These are phyloP conservation scores for Otus scops DNA, from an alignment of 2,797 vertebrate genomes.

Conservation along the genomic window DNA sequence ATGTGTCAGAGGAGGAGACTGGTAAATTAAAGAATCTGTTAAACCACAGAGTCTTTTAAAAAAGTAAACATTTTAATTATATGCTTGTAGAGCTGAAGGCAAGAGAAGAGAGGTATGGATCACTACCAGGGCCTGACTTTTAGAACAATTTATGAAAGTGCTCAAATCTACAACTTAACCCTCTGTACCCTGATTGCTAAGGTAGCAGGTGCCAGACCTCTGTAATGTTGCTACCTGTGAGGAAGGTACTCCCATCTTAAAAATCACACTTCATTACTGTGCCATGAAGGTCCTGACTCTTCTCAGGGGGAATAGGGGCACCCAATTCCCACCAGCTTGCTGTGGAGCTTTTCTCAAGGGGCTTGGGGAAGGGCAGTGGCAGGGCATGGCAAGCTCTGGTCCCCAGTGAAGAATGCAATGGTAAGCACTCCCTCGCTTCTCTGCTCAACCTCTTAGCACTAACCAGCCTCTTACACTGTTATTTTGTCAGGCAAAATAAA, in stretches of 20 bases:
- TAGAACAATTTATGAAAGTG: not conserved
- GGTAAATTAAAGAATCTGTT: not conserved
- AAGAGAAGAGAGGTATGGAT: not conserved
- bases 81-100: not conserved
- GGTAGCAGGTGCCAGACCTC: not conserved
- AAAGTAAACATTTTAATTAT: not conserved
- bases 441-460: not conserved
- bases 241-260: not conserved
- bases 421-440: not conserved
- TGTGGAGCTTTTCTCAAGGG: not conserved
- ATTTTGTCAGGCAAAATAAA: not conserved
- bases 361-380: not conserved
- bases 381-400: not conserved
- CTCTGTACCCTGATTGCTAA: rapidly evolving
- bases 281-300: not conserved
- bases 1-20: not conserved
- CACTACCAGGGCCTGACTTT: not conserved
- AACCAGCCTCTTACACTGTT: not conserved
- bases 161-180: not conserved
- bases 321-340: not conserved
- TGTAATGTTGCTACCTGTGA: no score
- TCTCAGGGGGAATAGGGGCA: rapidly evolving
- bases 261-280: not conserved
- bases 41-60: not conserved
- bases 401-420: rapidly evolving